Conservation (phyloP, 2,888 invertebrate genomes). For the Nemotelus pantherinus region DNA sequence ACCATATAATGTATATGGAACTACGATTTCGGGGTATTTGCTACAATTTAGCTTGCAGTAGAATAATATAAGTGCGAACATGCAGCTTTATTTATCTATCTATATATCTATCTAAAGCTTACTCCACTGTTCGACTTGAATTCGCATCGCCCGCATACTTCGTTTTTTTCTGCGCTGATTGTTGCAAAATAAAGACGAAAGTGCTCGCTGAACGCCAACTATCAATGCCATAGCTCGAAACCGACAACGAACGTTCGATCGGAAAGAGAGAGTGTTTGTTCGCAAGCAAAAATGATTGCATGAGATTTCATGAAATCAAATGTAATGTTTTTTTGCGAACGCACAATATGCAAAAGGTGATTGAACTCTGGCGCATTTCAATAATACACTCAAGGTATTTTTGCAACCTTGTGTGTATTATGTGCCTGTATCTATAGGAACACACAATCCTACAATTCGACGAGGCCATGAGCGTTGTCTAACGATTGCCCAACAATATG, state of each 20-base stretch:
- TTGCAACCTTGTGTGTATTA: too few species aligned
- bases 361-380: constrained; percentile 43
- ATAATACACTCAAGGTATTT: constrained; percentile 24
- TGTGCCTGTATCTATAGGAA: too few species aligned
- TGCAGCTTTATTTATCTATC: too few species aligned
- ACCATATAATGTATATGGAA: too few species aligned
- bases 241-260: background rate
- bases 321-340: constrained; percentile 7
- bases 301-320: constrained; percentile 23
- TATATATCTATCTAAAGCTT: too few species aligned
- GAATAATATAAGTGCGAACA: too few species aligned
- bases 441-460: too few species aligned
- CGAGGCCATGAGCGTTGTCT: constrained; percentile 18
- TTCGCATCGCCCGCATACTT: constrained; percentile 5
- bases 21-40: too few species aligned
- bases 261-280: constrained; percentile 18
- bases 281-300: background rate
- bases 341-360: constrained; percentile 35
- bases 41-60: too few species aligned
- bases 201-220: background rate
- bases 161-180: constrained; percentile 17
- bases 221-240: background rate
- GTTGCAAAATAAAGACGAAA: constrained; percentile 13
- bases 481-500: constrained; percentile 19
- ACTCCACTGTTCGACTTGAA: too few species aligned